Conservation (phyloP, 2,888 invertebrate species). For the Drosophila eohydei region DNA sequence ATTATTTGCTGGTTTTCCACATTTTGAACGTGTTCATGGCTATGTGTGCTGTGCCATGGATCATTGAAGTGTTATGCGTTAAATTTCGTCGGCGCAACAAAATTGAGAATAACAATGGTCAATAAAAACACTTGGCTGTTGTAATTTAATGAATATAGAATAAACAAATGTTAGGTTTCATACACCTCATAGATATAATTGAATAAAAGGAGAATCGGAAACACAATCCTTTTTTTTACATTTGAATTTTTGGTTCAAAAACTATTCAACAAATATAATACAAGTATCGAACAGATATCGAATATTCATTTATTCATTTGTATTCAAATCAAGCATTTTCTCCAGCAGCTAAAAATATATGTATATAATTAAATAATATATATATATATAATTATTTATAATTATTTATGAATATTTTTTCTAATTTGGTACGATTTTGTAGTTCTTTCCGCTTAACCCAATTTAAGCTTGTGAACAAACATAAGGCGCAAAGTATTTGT, state of each 20-base stretch:
- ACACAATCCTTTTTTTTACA: background rate
- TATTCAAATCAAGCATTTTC: background rate
- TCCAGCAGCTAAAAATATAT: no score
- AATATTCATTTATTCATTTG: background rate
- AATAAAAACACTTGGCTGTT: background rate
- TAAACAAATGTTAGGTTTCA: background rate
- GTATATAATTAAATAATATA: background rate
- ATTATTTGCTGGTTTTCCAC: constrained; percentile 89
- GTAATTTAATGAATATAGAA: constrained; percentile 4
- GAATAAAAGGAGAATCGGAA: background rate
- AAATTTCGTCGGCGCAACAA: constrained; percentile 74
- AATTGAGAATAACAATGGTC: constrained; percentile 58
- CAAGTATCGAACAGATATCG: background rate
- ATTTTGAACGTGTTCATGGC: constrained; percentile 88
- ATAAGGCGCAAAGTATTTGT: background rate
- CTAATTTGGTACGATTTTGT: no score
- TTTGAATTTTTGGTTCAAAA: background rate
- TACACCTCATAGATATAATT: background rate
- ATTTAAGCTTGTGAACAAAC: background rate
- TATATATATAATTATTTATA: no score
- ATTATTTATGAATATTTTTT: no score
- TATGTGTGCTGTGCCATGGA: constrained; percentile 89
- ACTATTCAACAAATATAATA: background rate
- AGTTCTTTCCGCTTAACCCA: background rate
- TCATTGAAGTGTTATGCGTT: constrained; percentile 86